Conservation (phyloP, 2,888 invertebrate species). For the Sphaeridia pumilis region DNA sequence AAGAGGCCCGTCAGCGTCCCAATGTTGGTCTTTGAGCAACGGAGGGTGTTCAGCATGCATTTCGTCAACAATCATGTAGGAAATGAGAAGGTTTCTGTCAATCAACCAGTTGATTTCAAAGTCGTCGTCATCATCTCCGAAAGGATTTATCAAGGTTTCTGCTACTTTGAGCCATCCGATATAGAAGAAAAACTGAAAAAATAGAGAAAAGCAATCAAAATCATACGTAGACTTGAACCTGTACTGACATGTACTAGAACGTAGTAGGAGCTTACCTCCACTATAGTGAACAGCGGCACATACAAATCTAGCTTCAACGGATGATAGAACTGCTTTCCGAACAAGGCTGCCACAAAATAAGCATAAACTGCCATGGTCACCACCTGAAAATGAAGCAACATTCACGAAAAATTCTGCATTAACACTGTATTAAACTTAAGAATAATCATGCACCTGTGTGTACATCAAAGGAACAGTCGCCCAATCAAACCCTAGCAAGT, state of each 20-base stretch:
- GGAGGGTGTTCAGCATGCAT: slow-evolving; percentile 81
- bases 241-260: no score
- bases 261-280: slow-evolving; percentile 26
- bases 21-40: slow-evolving; percentile 39
- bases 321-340: slow-evolving; percentile 42
- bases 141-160: slow-evolving; percentile 46
- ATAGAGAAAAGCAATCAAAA: no score
- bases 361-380: slow-evolving; percentile 45
- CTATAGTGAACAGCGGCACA: slow-evolving; percentile 26
- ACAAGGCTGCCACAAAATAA: slow-evolving; percentile 42
- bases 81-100: slow-evolving; percentile 50
- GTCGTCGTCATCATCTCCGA: slow-evolving; percentile 82
- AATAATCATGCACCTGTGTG: slow-evolving; percentile 40
- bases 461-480: slow-evolving; percentile 40
- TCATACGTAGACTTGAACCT: no score
- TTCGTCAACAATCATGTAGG: slow-evolving; percentile 83
- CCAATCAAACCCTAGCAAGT: slow-evolving; percentile 39
- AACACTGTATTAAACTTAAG: no score
- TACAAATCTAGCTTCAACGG: slow-evolving; percentile 18
- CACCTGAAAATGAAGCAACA: slow-evolving; percentile 39
- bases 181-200: slow-evolving; percentile 40
- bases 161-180: slow-evolving; percentile 42
- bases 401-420: no score
- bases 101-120: slow-evolving; percentile 52
- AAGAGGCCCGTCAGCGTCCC: slow-evolving; percentile 77